These are phyloP conservation scores for Gastrophysa polygoni DNA, from an alignment of 2,888 invertebrate genomes.

Conservation along the genomic window DNA sequence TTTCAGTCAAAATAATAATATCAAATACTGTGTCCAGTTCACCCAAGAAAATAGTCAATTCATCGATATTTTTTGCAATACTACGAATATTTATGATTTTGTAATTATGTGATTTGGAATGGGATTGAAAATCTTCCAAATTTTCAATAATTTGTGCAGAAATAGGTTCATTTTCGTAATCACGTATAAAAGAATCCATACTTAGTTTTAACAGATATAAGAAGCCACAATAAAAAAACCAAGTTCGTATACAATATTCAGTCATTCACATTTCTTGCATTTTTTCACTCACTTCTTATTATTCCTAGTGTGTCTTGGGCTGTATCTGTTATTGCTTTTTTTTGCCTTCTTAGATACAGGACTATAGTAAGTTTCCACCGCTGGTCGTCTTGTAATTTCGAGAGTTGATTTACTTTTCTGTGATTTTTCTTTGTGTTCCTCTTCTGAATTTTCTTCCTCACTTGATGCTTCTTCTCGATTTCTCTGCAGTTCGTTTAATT, in stretches of 20 bases:
- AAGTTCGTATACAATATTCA: not conserved
- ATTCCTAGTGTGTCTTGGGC: too few species aligned
- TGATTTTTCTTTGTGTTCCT: too few species aligned
- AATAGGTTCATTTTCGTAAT: too few species aligned
- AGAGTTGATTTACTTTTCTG: too few species aligned
- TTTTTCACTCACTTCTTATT: not conserved
- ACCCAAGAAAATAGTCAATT: not conserved
- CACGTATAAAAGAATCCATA: too few species aligned
- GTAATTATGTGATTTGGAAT: not conserved
- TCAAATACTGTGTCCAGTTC: not conserved
- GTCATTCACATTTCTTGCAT: not conserved
- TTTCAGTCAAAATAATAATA: not conserved
- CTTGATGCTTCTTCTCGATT: too few species aligned
- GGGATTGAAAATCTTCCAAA: not conserved
- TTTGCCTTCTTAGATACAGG: too few species aligned
- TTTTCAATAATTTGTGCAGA: not conserved
- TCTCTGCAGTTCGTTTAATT: too few species aligned
- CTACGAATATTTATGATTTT: not conserved
- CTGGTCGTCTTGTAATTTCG: too few species aligned
- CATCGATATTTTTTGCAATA: not conserved
- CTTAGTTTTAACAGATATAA: not conserved
- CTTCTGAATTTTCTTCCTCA: too few species aligned
- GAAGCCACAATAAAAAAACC: not conserved
- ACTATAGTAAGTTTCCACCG: too few species aligned
- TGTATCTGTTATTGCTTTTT: too few species aligned